Base-by-base conservation (phyloP, 1,140 invertebrate species). In the Cyclina sinensis region DNA sequence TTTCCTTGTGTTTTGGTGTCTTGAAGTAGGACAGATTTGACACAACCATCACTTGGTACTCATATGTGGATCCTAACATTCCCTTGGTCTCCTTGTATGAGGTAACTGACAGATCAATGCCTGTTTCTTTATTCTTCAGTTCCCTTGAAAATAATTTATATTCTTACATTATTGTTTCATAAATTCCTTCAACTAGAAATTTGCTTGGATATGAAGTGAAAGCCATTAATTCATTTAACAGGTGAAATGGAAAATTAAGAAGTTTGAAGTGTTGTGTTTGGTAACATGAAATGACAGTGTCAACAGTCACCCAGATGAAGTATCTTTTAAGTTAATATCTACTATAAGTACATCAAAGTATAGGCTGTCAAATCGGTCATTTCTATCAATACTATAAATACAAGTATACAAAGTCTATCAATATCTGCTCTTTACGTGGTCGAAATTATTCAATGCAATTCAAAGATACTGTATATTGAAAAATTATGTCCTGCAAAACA, bases 41-140 rank as follows among this genome's bases (percentile, higher is more conserved):
- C 12, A 94, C 94, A n/a, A 93, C 90, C 48, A 94, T 90, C 37
- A 94, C 92, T 74, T 94, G 90, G 86, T 91, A 94, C 35, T 92
- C 90, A 16, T 91, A 90, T 14, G 91, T 92, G 12, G 86, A 91
- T 16, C 82, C 80, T 30, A 94, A 18, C 70, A 92, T 70, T 5
- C 91, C 92, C 48, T 90, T 91, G 11, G 85, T 90, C 70, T 92
- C 93, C 70, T 89, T 89, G 89, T 86, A 92, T 35, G 90, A 89
- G 2, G 93, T 91, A 27, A 94, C 91, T 57, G 78, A 83, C 5
- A 94, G 51, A 82, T 94, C 94, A 37, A 94, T 73, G 0, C 93
- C 92, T 16, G 92, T 93, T 0, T 93, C 91, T 65, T 91, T 92
- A 81, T 94, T 94, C 88, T 93, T 94, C 80, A 94, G 65, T 46